A percentile compares a stretch with the other conserved stretches of the same genome.
Evolutionary conservation across 2,888 invertebrate species (phyloP).

Genomic region (Amiota mariae): DNA sequence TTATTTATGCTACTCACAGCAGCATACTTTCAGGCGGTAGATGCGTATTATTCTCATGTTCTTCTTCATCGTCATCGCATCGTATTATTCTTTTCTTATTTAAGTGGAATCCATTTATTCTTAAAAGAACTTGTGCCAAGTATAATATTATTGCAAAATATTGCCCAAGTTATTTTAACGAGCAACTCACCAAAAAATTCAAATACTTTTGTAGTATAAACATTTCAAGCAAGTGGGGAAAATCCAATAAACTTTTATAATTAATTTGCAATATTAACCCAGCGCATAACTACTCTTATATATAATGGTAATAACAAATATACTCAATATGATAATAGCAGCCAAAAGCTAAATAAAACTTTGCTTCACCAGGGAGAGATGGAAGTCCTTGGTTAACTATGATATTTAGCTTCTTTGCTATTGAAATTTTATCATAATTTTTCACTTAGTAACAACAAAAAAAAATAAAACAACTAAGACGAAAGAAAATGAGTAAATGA

Average conservation of each 20-base stretch:
- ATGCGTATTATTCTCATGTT: slow-evolving; percentile 28
- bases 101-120: slow-evolving; percentile 58
- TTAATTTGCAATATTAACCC: slow-evolving; percentile 9
- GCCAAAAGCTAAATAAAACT: slow-evolving; percentile 55
- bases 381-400: neutral
- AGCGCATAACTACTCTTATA: neutral
- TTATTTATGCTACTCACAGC: slow-evolving; percentile 50
- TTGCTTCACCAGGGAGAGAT: slow-evolving; percentile 18
- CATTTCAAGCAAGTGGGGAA: neutral
- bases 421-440: slow-evolving; percentile 60
- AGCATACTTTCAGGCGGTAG: slow-evolving; percentile 53
- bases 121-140: slow-evolving; percentile 5
- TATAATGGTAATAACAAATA: neutral
- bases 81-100: slow-evolving; percentile 19
- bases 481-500: neutral
- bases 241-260: neutral
- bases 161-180: neutral
- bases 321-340: neutral
- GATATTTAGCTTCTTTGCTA: slow-evolving; percentile 38
- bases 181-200: neutral
- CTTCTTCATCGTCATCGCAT: no score
- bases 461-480: neutral
- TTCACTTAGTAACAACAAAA: slow-evolving; percentile 45
- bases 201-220: no score
- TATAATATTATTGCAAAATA: slow-evolving; percentile 11